Conservation (phyloP, 2,113 vertebrate species). For the Prunella fulvescens region DNA sequence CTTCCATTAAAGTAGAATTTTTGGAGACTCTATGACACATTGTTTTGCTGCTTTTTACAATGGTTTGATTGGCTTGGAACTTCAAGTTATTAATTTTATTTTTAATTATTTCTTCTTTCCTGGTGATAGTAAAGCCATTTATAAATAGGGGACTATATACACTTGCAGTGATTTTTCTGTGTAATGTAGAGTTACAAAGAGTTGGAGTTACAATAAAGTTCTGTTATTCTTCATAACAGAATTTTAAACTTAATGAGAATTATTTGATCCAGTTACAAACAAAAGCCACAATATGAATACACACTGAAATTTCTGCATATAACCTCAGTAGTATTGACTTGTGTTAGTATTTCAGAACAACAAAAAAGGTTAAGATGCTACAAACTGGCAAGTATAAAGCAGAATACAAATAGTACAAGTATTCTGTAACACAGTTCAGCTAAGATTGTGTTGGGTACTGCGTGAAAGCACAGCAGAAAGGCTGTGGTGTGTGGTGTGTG, state of each 20-base stretch:
- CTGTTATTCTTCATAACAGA: neutral
- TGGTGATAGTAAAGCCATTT: neutral
- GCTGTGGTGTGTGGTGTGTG: accelerated
- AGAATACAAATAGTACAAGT: neutral
- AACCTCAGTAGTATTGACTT: neutral
- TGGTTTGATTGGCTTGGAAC: neutral
- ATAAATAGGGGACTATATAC: neutral
- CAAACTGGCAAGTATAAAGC: neutral
- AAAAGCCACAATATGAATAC: neutral
- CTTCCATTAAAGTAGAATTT: neutral
- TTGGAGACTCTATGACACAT: neutral
- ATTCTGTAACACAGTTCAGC: neutral
- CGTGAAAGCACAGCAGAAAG: neutral
- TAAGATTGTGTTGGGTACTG: too few relatives aligned
- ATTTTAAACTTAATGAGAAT: neutral
- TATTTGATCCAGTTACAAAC: neutral
- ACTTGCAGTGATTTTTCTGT: neutral
- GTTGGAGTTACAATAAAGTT: too few relatives aligned
- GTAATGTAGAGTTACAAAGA: accelerated
- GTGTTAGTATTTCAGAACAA: neutral
- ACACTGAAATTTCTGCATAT: neutral
- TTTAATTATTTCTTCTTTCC: neutral
- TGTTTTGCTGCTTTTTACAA: neutral
- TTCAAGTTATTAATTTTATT: neutral
- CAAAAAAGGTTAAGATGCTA: neutral